Base-by-base conservation (phyloP, 2,888 invertebrate genomes). In the Priocnemis perturbator region DNA sequence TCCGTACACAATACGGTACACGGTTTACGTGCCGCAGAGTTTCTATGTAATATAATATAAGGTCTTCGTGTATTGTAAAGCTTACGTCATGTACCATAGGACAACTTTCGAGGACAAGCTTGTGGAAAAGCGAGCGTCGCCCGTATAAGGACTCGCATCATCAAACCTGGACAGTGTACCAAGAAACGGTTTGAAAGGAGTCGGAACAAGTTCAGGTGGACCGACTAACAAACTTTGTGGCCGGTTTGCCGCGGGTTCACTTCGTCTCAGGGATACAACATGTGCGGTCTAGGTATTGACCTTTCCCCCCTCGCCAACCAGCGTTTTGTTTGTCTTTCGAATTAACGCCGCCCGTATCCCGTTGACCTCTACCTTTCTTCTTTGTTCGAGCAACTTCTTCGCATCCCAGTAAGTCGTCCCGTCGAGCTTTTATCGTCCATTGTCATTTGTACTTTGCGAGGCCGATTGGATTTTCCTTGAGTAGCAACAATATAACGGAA, bases 211-310 rank as follows among this genome's bases (percentile, higher is more conserved):
- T 78, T 75, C 44, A 50, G 59, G 37, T 52, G 60, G n/a, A 61
- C n/a, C 47, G 45, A 37, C 59, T 76, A 74, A 79, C 74, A 73
- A 79, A 79, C 56, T 80, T 79, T 72, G 69, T 60, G 63, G 68
- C 58, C 59, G 23, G 59, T 48, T 70, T 57, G 61, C 71, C 71
- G 66, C 73, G 73, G 65, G 76, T 68, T 69, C 73, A 57, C 53
- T 71, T 67, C 50, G 53, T 63, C 50, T 50, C 50, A 44, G 55
- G 62, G 52, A 45, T 21, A 30, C 60, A 65, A 66, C 50, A 45
- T 21, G 26, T 48, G 61, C 53, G 66, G 48, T 61, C 60, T 26
- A 52, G 59, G 17, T 56, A 26, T 44, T 37, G 37, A 37, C 37
- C 37, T 58, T 26, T 30, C 50, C 23, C 23, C 56, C 20, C 17